Evolutionary conservation across 1,140 invertebrate species (phyloP).

Genomic region (Caenorhabditis tropicalis): DNA sequence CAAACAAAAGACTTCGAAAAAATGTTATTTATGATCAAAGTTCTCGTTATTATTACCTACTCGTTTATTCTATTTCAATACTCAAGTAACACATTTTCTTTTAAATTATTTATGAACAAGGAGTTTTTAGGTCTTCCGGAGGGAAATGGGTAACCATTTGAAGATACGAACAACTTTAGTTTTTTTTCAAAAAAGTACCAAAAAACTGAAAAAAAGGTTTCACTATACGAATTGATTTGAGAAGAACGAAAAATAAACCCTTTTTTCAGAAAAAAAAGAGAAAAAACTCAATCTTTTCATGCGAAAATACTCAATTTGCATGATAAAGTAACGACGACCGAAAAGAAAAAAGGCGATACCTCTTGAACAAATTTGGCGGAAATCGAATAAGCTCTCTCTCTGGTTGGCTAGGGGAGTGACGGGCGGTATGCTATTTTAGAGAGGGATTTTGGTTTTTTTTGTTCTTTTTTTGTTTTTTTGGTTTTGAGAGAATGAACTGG

Average conservation of each 20-base stretch:
- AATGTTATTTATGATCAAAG: too few relatives aligned
- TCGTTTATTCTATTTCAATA: too few relatives aligned
- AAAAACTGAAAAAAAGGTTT: too few relatives aligned
- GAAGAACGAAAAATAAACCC: background rate
- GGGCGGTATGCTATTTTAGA: background rate
- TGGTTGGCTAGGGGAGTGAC: too few relatives aligned
- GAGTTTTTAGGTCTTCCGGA: too few relatives aligned
- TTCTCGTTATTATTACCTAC: too few relatives aligned
- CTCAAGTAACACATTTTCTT: background rate
- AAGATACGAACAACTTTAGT: too few relatives aligned
- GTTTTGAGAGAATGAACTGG: too few relatives aligned
- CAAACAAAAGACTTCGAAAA: too few relatives aligned
- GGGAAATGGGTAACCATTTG: background rate
- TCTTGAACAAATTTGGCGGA: constrained; percentile 4
- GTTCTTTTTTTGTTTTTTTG: too few relatives aligned
- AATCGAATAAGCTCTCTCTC: constrained; percentile 1
- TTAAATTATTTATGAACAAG: background rate
- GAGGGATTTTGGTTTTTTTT: background rate
- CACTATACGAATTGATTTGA: too few relatives aligned
- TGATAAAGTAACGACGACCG: background rate
- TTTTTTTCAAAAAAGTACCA: too few relatives aligned
- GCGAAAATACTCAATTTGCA: background rate
- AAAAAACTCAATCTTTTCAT: background rate
- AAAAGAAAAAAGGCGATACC: background rate
- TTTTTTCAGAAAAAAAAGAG: background rate